Percentiles rank a stretch among this genome's conserved stretches.
Conservation (phyloP, 1,140 invertebrate species). For the Meteorus sp. region DNA sequence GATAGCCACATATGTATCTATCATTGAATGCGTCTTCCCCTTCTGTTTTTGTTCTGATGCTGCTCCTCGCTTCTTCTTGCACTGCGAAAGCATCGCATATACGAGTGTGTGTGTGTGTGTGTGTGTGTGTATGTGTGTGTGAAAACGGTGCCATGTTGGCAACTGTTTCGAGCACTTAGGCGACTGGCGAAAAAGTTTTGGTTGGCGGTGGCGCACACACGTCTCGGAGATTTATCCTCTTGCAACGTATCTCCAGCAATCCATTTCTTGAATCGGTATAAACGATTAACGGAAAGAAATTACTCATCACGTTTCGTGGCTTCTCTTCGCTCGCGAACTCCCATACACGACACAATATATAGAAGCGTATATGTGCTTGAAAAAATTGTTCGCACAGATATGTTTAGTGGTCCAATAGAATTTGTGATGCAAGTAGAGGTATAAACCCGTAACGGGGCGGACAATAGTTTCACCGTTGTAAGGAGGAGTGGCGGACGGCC, state of each 20-base stretch:
- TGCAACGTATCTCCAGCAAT: too few species aligned
- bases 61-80: too few species aligned
- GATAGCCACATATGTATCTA: too few species aligned
- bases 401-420: not conserved
- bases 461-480: conserved; percentile 39
- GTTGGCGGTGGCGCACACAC: too few species aligned
- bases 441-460: not conserved
- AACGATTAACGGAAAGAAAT: not conserved
- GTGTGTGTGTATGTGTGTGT: conserved; percentile 4
- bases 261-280: not conserved
- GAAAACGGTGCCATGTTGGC: conserved; percentile 25
- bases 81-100: too few species aligned
- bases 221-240: too few species aligned
- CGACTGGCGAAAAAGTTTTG: conserved; percentile 26
- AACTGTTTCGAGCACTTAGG: conserved; percentile 39
- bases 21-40: too few species aligned
- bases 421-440: conserved; percentile 5
- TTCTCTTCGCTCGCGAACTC: too few species aligned
- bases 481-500: conserved; percentile 50
- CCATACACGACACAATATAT: too few species aligned
- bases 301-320: not conserved
- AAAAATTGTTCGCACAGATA: conserved; percentile 1
- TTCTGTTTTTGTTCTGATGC: too few species aligned
- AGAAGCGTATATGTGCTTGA: too few species aligned
- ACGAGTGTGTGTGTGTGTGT: too few species aligned